These are phyloP conservation scores for Tiphia femorata DNA, from an alignment of 2,888 invertebrate genomes.

Conservation along the genomic window DNA sequence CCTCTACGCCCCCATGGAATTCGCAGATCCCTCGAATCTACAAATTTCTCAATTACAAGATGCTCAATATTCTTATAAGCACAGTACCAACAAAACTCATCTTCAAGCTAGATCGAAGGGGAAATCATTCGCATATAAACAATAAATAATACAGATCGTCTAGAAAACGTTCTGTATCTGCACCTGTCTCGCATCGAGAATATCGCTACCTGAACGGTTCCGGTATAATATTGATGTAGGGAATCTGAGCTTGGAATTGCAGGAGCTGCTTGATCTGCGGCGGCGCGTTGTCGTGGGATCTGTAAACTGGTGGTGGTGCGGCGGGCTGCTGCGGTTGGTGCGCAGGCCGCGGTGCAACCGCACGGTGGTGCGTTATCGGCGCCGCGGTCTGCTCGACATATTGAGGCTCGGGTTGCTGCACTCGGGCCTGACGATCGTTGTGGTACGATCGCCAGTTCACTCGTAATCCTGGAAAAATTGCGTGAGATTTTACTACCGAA, in stretches of 20 bases:
- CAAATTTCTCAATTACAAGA: too few species aligned
- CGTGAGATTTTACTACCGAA: too few species aligned
- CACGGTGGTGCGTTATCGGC: too few species aligned
- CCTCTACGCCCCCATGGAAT: too few species aligned
- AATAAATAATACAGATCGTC: too few species aligned
- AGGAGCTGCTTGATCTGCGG: conserved; percentile 60
- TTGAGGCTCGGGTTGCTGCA: conserved; percentile 22
- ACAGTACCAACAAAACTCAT: too few species aligned
- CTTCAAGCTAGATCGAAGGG: too few species aligned
- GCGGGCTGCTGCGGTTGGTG: conserved; percentile 16
- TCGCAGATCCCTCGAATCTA: too few species aligned
- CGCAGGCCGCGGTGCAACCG: not conserved
- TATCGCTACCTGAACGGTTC: conserved; percentile 57
- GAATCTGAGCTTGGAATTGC: conserved; percentile 61
- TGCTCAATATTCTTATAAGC: too few species aligned
- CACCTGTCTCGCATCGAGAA: too few species aligned
- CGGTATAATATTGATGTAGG: conserved; percentile 62
- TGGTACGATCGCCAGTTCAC: conserved; percentile 63
- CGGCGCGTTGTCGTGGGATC: conserved; percentile 57
- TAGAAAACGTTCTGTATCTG: too few species aligned
- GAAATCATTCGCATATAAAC: too few species aligned
- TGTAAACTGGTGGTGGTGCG: conserved; percentile 42
- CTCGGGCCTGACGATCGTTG: conserved; percentile 36
- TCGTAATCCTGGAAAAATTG: conserved; percentile 50
- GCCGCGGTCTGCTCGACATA: conserved; percentile 3